Conservation (phyloP, 2,797 vertebrate species). For the Notolepis coatsorum region DNA sequence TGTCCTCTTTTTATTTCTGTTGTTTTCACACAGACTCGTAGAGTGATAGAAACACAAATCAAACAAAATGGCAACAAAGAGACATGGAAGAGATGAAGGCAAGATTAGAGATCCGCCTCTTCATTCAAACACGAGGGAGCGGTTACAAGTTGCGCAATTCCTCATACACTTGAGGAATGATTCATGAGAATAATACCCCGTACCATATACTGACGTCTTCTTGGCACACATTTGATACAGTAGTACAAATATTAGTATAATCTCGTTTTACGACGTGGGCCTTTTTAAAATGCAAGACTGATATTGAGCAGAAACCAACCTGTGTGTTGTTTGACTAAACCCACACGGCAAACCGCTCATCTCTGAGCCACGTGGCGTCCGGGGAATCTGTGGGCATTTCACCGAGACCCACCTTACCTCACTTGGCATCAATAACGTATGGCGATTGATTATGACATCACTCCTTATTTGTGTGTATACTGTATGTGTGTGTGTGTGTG, state of each 20-base stretch:
- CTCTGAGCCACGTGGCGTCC: neutral
- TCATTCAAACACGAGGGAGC: neutral
- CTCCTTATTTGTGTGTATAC: no score
- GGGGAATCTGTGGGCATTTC: slow-evolving; percentile 6
- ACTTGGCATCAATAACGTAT: neutral
- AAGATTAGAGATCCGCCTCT: neutral
- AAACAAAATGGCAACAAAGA: neutral
- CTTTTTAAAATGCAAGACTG: neutral
- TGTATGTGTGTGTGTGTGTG: neutral
- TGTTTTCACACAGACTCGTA: neutral
- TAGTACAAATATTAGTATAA: no score
- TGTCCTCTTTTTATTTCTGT: neutral
- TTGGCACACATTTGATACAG: no score
- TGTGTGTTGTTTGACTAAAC: neutral
- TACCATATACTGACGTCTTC: no score
- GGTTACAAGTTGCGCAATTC: no score
- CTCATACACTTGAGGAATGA: no score
- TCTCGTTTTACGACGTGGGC: no score
- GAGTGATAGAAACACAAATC: neutral
- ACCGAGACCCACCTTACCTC: neutral
- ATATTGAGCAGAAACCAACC: neutral
- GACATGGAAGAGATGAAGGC: neutral
- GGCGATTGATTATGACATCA: neutral
- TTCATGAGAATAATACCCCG: no score
- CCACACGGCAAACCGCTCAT: neutral